Base-by-base conservation (phyloP, 2,797 vertebrate genomes). In the Labroides dimidiatus region DNA sequence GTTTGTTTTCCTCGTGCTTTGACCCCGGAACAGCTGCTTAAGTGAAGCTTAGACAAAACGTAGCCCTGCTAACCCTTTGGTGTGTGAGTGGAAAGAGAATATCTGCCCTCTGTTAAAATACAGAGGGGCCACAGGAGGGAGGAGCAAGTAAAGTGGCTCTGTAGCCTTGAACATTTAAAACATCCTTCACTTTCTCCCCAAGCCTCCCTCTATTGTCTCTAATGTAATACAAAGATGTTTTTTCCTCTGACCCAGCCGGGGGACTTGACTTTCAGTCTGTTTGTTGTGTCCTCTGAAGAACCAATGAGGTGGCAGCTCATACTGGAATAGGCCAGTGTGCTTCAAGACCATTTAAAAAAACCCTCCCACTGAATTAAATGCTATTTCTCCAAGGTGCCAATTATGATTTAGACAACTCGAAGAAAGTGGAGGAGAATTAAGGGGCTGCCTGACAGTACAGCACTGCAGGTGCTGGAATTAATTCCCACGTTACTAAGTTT, bases 371-470 rank as follows among this genome's bases (percentile, higher is more conserved):
- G 80, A 86, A 87, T 87, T 88, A 89, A 69, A 84, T 78, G 67
- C 53, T 51, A 53, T 87, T 90, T 47, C 72, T 84, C 69, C 63
- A 89, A 80, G 80, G 87, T 89, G 82, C 84, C 89, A 91, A 90
- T 93, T 92, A 92, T 80, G 56, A 75, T 85, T 80, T 82, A 9
- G 39, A 76, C 78, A 80, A 74, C 53, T 73, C 42, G 27, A 44
- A 73, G 79, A 72, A 77, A 75, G 56, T 37, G 48, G 68, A 62
- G 48, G 24, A 50, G 30, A 77, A 77, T 82, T 72, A 64, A 54
- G 44, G 57, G 49, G 69, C 42, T 63, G 55, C 13, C 73, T 37
- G 55, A 72, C 64, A 80, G 68, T 70, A 69, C 60, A 62, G 62
- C 45, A 27, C 75, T 39, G 33, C 2, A 33, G 62, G 51, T 24